Evolutionary conservation across 2,888 invertebrate genomes (phyloP).

Genomic region (Spodoptera exigua): DNA sequence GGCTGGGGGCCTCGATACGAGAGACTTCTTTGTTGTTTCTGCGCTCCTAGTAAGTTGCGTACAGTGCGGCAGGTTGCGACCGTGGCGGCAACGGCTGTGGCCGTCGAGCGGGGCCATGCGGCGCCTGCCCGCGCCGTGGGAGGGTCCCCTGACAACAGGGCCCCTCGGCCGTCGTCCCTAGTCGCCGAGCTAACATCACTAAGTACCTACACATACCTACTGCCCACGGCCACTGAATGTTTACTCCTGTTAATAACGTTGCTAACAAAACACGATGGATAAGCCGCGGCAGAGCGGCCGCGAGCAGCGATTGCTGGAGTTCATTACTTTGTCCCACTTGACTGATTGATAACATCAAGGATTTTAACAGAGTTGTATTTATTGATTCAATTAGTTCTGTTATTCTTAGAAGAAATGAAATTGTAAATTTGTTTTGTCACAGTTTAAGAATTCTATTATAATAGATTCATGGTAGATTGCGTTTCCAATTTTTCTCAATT

Average conservation of each 20-base stretch:
- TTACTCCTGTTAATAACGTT: slow-evolving; percentile 52
- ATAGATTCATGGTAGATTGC: slow-evolving; percentile 49
- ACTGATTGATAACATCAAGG: slow-evolving; percentile 13
- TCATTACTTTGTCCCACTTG: slow-evolving; percentile 24
- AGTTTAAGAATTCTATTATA: slow-evolving; percentile 45
- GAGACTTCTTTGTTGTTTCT: slow-evolving; percentile 66
- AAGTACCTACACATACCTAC: slow-evolving; percentile 55
- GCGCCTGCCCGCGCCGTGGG: slow-evolving; percentile 54
- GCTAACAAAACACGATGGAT: slow-evolving; percentile 37
- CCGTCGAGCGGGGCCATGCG: slow-evolving; percentile 34
- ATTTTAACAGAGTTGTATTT: slow-evolving; percentile 18
- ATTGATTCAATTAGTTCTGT: slow-evolving; percentile 16
- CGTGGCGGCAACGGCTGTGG: slow-evolving; percentile 57
- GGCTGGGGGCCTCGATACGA: slow-evolving; percentile 45
- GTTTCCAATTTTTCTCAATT: slow-evolving; percentile 55
- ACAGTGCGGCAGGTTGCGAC: slow-evolving; percentile 79
- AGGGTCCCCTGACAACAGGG: slow-evolving; percentile 58
- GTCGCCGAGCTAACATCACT: slow-evolving; percentile 49
- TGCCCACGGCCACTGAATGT: slow-evolving; percentile 48
- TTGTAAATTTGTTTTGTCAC: slow-evolving; percentile 28
- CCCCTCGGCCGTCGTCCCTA: slow-evolving; percentile 50
- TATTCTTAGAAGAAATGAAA: slow-evolving; percentile 17
- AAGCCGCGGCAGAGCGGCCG: slow-evolving; percentile 19
- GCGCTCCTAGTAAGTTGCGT: slow-evolving; percentile 83
- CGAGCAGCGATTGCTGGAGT: slow-evolving; percentile 31